phyloP scores from a whole-genome alignment of 2,888 invertebrate genomes.

The Gibbula magus region DNA sequence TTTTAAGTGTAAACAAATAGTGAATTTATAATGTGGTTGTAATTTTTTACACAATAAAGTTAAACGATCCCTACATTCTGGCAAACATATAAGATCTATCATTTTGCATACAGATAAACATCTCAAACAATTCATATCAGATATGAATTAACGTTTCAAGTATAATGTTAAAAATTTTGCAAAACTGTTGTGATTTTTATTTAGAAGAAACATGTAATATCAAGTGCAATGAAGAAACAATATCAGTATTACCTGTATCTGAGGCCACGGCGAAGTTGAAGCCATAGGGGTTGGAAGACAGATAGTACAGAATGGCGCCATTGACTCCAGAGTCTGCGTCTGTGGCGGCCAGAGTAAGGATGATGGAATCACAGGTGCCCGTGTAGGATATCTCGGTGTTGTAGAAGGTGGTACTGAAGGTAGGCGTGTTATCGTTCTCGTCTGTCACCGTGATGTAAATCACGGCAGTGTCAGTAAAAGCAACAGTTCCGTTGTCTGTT shows the following conservation, averaged over 20 bases:
- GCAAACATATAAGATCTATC: too few relatives aligned
- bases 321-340: constrained; percentile 36
- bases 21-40: too few relatives aligned
- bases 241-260: constrained; percentile 41
- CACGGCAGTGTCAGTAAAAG: constrained; percentile 89
- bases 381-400: constrained; percentile 58
- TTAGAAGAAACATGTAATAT: too few relatives aligned
- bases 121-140: too few relatives aligned
- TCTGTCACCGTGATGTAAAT: constrained; percentile 51
- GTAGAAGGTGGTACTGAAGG: constrained; percentile 50
- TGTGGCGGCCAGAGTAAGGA: constrained; percentile 31
- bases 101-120: too few relatives aligned
- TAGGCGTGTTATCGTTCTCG: constrained; percentile 55
- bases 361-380: constrained; percentile 41
- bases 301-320: constrained; percentile 41
- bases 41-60: too few relatives aligned
- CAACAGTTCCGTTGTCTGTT: constrained; percentile 90
- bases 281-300: constrained; percentile 34
- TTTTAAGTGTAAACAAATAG: too few relatives aligned
- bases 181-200: too few relatives aligned
- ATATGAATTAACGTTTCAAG: too few relatives aligned
- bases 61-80: too few relatives aligned
- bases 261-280: constrained; percentile 44
- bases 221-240: not conserved
- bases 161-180: too few relatives aligned